These are phyloP conservation scores for Laothoe populi DNA, from an alignment of 2,888 invertebrate species.

Conservation along the genomic window DNA sequence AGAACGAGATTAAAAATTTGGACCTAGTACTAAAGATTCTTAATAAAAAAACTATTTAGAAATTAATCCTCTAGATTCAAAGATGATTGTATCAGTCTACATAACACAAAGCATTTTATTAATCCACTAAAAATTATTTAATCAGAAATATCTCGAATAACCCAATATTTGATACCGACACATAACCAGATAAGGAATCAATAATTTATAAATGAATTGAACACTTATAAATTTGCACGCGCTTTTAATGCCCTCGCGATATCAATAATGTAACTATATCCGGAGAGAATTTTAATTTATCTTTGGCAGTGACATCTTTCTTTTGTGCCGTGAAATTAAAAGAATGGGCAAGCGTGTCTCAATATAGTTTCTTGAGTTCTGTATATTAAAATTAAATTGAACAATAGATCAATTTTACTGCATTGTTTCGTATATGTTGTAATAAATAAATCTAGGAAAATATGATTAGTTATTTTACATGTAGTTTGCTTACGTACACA, in stretches of 20 bases:
- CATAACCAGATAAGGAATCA: slow-evolving; percentile 15
- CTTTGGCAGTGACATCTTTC: slow-evolving; percentile 20
- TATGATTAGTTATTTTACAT: too few species aligned
- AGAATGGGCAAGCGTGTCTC: neutral
- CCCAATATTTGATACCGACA: neutral
- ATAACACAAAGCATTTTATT: neutral
- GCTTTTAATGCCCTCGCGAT: neutral
- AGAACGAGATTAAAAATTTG: too few species aligned
- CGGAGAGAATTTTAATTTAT: slow-evolving; percentile 14
- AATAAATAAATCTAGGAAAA: too few species aligned
- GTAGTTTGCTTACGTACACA: neutral
- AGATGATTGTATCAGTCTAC: too few species aligned
- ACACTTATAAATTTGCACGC: slow-evolving; percentile 12
- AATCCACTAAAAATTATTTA: neutral
- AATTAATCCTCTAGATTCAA: too few species aligned
- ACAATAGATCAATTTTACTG: neutral
- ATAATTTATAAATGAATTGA: slow-evolving; percentile 15
- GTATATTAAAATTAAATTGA: neutral
- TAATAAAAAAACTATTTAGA: too few species aligned
- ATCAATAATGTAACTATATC: slow-evolving; percentile 23
- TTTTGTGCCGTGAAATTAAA: slow-evolving; percentile 22
- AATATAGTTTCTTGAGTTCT: neutral
- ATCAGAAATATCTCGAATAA: slow-evolving; percentile 2
- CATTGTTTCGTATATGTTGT: too few species aligned
- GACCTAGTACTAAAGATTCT: too few species aligned